phyloP scores from a whole-genome alignment of 2,797 vertebrate species.

The Myiotriccus ornatus region DNA sequence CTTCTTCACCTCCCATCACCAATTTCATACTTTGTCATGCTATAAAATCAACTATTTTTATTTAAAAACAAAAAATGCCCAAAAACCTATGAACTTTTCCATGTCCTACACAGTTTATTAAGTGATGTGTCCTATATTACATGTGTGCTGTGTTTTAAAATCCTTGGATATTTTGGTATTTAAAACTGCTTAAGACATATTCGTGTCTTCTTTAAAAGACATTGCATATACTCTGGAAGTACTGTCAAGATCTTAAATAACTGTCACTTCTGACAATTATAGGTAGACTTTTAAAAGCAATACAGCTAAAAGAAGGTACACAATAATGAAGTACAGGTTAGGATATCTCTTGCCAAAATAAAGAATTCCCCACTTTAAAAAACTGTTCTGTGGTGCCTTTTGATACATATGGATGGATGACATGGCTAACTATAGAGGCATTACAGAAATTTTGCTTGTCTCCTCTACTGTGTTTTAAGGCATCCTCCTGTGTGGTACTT shows the following conservation, averaged over 20 bases:
- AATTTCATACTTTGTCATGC: neutral
- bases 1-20: neutral
- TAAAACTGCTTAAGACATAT: neutral
- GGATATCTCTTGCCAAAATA: neutral
- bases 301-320: neutral
- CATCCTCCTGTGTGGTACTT: neutral
- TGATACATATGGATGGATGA: neutral
- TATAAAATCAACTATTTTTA: neutral
- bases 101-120: neutral
- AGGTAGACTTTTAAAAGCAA: neutral
- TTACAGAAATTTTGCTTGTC: neutral
- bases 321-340: neutral
- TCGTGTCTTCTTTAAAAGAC: neutral
- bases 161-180: neutral
- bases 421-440: neutral
- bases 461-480: neutral
- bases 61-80: neutral
- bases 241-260: neutral
- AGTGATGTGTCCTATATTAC: neutral
- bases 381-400: neutral
- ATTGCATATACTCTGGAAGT: neutral
- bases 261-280: neutral
- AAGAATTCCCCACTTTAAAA: rapidly evolving
- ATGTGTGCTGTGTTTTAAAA: neutral
- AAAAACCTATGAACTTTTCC: neutral